Evolutionary conservation across 2,888 invertebrate genomes (phyloP), one percentile per base, ranked within the genome.

Genomic region (Calephelis perditalis): DNA sequence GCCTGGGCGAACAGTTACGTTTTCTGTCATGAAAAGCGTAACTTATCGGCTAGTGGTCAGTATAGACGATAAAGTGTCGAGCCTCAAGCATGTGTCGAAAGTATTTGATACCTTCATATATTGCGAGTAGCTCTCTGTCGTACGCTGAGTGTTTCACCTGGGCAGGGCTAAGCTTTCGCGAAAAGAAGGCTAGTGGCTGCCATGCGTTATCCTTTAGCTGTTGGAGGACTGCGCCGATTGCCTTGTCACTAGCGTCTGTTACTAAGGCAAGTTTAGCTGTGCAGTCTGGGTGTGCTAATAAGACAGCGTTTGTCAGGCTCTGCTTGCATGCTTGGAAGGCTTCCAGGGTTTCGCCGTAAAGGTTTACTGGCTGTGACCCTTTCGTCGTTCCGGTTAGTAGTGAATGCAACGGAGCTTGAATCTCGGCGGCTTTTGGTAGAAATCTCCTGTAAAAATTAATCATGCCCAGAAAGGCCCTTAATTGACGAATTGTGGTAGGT

Each of bases 1-100:
- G 62, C 56, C 64, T 47, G 45, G 68, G 63, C 11, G 62, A 60
- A 56, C 61, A 61, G 37, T 63, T 59, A 60, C 40, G 36, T 43
- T 59, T 58, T 11, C 66, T 73, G 56, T 74, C 67, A 3, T 63
- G 46, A 58, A 84, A 80, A 0, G 81, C 79, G 37, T 66, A 80
- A 57, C 57, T 61, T 12, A 64, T 37, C 45, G 45, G 45, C n/a
- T 45, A n/a, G 9, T 45, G 45, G 45, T 45, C 45, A 45, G 45
- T 45, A 45, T 45, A 45, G 45, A 45, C 45, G n/a, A 45, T 45
- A 10, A 45, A 45, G 9, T 45, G 45, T 11, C 45, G 45, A n/a
- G 45, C 45, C 45, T 45, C 45, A n/a, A 45, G 45, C 45, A 45
- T n/a, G 2, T 45, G 45, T 45, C 45, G 9, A 45, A 11, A 45